phyloP scores from a whole-genome alignment of 1,140 invertebrate genomes.

The Euschistus heros region DNA sequence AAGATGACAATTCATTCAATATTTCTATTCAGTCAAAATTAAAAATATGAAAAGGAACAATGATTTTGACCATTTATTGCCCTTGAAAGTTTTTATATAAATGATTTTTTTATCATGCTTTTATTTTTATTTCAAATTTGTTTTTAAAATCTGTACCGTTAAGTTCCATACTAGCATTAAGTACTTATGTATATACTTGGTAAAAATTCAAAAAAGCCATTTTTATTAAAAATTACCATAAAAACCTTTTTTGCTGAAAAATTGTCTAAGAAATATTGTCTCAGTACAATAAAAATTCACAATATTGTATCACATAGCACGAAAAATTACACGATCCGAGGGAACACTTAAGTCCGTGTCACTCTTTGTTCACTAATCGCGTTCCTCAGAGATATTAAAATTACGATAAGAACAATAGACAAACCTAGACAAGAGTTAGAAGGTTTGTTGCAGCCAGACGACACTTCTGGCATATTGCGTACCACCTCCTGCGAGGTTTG shows the following conservation, averaged over 20 bases:
- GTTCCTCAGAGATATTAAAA: slow-evolving; percentile 24
- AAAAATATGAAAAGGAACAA: too few relatives aligned
- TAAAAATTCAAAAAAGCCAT: too few relatives aligned
- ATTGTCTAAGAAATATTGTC: slow-evolving; percentile 13
- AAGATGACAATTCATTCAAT: too few relatives aligned
- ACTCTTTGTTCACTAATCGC: neutral
- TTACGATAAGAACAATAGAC: slow-evolving; percentile 27
- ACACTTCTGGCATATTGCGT: slow-evolving; percentile 10
- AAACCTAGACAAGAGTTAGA: slow-evolving; percentile 30
- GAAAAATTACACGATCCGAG: slow-evolving; percentile 10
- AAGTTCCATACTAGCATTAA: too few relatives aligned
- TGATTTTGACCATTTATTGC: too few relatives aligned
- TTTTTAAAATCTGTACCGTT: too few relatives aligned
- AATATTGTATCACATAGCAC: slow-evolving; percentile 15
- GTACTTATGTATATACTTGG: too few relatives aligned
- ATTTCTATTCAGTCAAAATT: too few relatives aligned
- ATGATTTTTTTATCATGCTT: too few relatives aligned
- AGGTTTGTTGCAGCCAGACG: slow-evolving; percentile 25
- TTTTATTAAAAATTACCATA: neutral
- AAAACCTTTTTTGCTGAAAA: slow-evolving; percentile 2
- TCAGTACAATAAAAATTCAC: slow-evolving; percentile 15
- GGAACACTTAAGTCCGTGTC: slow-evolving; percentile 9
- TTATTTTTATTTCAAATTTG: too few relatives aligned
- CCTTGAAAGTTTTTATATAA: too few relatives aligned
- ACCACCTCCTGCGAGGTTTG: slow-evolving; percentile 23